Evolutionary conservation across 2,797 vertebrate genomes (phyloP).

Genomic region (Lepidocolaptes lacrymiger): DNA sequence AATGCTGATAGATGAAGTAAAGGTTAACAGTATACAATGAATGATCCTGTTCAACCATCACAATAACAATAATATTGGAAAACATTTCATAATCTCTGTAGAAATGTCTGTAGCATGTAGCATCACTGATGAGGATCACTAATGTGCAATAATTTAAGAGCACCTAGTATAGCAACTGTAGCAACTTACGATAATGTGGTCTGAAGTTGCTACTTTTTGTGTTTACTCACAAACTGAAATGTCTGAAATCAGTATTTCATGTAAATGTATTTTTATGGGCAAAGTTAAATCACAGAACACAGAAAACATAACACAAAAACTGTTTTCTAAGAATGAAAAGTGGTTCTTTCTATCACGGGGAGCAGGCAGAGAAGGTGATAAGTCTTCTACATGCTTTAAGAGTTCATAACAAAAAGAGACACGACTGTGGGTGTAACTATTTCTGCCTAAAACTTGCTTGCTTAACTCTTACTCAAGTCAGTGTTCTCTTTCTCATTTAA

Average conservation of each 20-base stretch:
- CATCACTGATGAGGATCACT: background rate
- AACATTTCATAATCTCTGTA: background rate
- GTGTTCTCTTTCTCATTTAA: background rate
- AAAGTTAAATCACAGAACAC: background rate
- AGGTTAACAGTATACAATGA: background rate
- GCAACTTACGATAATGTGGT: background rate
- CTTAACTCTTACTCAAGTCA: background rate
- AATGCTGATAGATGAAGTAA: background rate
- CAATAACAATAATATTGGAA: background rate
- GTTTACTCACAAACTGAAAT: background rate
- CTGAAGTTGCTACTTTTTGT: background rate
- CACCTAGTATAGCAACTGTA: background rate
- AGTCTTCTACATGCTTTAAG: background rate
- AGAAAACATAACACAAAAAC: background rate
- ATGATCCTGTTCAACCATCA: background rate
- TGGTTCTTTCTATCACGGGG: background rate
- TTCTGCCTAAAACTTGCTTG: background rate
- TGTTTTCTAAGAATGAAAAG: background rate
- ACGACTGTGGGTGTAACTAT: background rate
- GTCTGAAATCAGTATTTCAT: background rate
- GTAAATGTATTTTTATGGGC: background rate
- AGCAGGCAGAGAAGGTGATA: background rate
- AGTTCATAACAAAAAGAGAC: background rate
- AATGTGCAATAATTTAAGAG: background rate
- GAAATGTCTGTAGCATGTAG: background rate